Base-by-base conservation (phyloP, 2,113 vertebrate genomes). In the Urocynchramus pylzowi region DNA sequence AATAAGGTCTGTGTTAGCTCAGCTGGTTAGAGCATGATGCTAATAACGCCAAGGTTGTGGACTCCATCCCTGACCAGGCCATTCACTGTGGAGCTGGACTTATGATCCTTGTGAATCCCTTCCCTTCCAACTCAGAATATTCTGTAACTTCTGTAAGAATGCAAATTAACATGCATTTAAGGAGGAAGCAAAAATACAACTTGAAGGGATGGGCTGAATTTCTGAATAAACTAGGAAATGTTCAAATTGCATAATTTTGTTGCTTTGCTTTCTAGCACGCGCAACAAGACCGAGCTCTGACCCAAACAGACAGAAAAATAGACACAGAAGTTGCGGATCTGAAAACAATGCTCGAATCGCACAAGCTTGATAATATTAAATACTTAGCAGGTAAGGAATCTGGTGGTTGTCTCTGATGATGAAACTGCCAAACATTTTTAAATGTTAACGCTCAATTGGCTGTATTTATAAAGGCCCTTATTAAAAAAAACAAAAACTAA, bases 291-390 rank as follows among this genome's bases (percentile, higher is more conserved):
- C 98, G 98, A 42, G 98, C 98, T 83, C 92, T 99, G 95, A 99
- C 99, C 37, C 98, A 99, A 71, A 99, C 98, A 10, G 98, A 99
- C 95, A 98, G 99, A 97, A 99, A 99, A 97, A 99, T 99, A 76
- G 99, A 99, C 92, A 99, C 99, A 2, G 99, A 99, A 97, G 98
- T 99, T 49, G 99, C 99, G 1, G 99, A 99, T 75, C 97, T 99
- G 91, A 99, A 99, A 98, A 99, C 99, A 70, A 98, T 99, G 98
- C 98, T 99, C 2, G 99, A 99, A 94, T 98, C 99, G 0, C 99
- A 99, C 97, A 99, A 99, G 97, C 98, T 99, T 59, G 99, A 99
- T 84, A 99, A 98, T 9, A 99, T 99, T 89, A 99, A 99, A 95
- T 99, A 99, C 89, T 98, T 99, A 65, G 99, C 99, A 98, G 99